Conservation (phyloP, 2,797 vertebrate species). For the Cheracebus regulus region DNA sequence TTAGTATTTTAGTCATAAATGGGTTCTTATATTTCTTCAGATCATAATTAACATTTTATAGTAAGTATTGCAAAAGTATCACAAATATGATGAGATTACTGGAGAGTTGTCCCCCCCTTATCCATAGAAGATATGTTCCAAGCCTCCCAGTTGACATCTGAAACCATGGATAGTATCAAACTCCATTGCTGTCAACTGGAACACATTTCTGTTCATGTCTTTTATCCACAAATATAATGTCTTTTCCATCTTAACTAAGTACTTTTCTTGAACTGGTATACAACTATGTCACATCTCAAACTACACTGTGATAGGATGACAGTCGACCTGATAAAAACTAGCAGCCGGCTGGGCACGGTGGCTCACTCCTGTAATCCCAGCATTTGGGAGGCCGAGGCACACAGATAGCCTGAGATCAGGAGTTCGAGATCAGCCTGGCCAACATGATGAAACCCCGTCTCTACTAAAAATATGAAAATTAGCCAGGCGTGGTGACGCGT, state of each 20-base stretch:
- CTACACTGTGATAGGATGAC: neutral
- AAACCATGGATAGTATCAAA: neutral
- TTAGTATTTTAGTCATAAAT: slow-evolving; percentile 31
- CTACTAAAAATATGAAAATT: too few species aligned
- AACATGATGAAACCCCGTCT: too few species aligned
- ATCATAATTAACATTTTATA: slow-evolving; percentile 80
- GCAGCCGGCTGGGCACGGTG: too few species aligned
- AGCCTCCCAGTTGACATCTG: neutral
- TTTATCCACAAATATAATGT: neutral
- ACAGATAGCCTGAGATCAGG: too few species aligned
- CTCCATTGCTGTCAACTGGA: neutral
- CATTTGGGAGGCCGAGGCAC: too few species aligned
- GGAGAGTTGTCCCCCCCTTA: neutral
- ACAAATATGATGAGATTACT: slow-evolving; percentile 72
- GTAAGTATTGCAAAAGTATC: slow-evolving; percentile 79
- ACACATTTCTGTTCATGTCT: neutral
- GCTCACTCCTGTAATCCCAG: too few species aligned
- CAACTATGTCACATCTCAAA: neutral
- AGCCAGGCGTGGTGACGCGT: too few species aligned
- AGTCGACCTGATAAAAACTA: neutral
- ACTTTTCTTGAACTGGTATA: neutral
- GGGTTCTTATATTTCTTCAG: slow-evolving; percentile 30
- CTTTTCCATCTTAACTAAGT: neutral
- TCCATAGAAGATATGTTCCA: neutral
- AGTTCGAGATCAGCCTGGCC: too few species aligned